Conservation (phyloP, 2,797 vertebrate species). For the Hydrophis major region DNA sequence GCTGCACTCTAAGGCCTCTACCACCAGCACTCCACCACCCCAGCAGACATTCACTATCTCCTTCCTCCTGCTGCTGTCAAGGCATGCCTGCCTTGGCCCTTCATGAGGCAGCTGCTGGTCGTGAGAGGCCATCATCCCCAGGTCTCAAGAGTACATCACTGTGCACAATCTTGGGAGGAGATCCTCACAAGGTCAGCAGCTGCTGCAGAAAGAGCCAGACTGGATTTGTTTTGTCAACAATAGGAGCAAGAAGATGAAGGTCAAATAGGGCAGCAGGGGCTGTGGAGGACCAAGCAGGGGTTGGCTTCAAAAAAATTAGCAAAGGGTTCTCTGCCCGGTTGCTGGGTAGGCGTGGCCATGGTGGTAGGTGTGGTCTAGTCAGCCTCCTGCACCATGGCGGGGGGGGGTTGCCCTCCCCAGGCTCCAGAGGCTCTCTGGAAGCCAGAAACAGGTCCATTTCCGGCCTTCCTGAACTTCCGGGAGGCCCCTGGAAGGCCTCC, state of each 20-base stretch:
- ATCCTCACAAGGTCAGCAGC: background rate
- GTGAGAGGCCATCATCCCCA: background rate
- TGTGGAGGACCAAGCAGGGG: background rate
- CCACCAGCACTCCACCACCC: background rate
- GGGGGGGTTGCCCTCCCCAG: too few species aligned
- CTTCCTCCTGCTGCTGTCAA: background rate
- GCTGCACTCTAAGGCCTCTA: background rate
- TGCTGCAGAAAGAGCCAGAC: background rate
- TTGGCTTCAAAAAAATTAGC: too few species aligned
- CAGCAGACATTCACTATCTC: background rate
- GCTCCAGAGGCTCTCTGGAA: too few species aligned
- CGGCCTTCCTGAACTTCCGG: too few species aligned
- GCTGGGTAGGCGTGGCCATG: too few species aligned
- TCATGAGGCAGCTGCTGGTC: background rate
- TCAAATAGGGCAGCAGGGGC: background rate
- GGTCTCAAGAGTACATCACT: background rate
- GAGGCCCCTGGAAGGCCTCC: too few species aligned
- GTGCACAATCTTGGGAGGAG: background rate
- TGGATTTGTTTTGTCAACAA: background rate
- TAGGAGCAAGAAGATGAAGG: background rate
- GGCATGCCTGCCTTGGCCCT: background rate
- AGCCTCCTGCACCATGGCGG: too few species aligned
- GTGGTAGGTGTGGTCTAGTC: too few species aligned
- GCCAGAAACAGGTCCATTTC: too few species aligned
- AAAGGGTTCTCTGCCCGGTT: too few species aligned